phyloP scores from a whole-genome alignment of 2,888 invertebrate genomes.

The Harmothoe impar region DNA sequence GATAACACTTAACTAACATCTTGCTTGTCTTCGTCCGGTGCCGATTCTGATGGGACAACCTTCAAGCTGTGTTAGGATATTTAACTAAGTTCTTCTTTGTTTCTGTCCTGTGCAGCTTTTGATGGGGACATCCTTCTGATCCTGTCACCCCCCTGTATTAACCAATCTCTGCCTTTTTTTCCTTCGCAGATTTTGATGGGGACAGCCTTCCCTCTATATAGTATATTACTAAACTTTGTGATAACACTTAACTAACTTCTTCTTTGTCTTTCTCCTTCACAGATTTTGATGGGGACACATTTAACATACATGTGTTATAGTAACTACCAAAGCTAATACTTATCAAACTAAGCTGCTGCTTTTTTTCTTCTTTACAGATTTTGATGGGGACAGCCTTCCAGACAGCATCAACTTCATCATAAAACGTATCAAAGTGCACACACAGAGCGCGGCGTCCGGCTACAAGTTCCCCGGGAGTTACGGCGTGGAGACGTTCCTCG shows the following conservation, averaged over 20 bases:
- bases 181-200: slow-evolving; percentile 92
- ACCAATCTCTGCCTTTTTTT: not conserved
- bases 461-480: slow-evolving; percentile 90
- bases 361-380: slow-evolving; percentile 87
- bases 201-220: too few relatives aligned
- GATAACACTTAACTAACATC: too few relatives aligned
- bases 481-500: slow-evolving; percentile 78
- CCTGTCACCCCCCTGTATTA: too few relatives aligned
- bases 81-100: not conserved
- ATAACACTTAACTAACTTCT: too few relatives aligned
- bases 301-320: not conserved
- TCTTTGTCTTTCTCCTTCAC: not conserved
- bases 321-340: not conserved
- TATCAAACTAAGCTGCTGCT: not conserved
- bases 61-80: not conserved
- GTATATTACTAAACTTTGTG: too few relatives aligned
- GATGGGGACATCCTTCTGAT: not conserved
- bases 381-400: slow-evolving; percentile 95
- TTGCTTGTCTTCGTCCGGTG: not conserved
- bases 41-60: not conserved
- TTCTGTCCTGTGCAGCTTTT: not conserved
- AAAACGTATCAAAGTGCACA: slow-evolving; percentile 96
- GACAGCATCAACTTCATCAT: slow-evolving; percentile 98
- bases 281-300: not conserved
- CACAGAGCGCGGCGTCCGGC: slow-evolving; percentile 92